Base-by-base conservation (phyloP, 2,113 vertebrate genomes). In the Sigmodon hispidus region DNA sequence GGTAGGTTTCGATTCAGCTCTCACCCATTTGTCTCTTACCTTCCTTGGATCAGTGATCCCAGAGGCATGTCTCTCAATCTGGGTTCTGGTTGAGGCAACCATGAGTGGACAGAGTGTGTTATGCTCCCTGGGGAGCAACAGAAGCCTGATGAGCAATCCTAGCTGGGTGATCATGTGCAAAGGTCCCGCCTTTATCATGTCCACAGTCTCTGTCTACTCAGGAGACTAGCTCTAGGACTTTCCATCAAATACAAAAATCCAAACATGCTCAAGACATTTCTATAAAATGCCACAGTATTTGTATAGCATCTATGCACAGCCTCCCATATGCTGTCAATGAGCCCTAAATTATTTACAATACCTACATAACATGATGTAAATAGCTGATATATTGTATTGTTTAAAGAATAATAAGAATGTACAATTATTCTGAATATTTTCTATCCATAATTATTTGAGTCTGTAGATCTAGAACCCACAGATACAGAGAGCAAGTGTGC, bases 111-210 rank as follows among this genome's bases (percentile, higher is more conserved):
- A 34, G 70, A 72, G 1, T 9, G 5, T 5, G 4, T 26, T 31
- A 3, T 72, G 55, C 31, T 91, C 48, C 55, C 55, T 1, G 26
- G 69, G 80, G 24, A 31, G 29, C 52, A 43, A 31, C 34, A 26
- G 3, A 79, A 61, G 3, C 4, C 40, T 65, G 65, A 83, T 21
- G 75, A 43, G n/a, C 59, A 80, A 87, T 69, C 61, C 40, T 48
- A n/a, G 12, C 31, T 13, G 10, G 4, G 0, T 1, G 9, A 73
- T 5, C 10, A 17, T 1, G n/a, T 26, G 52, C 43, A 86, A 22
- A 55, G 63, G 19, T 15, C 72, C 63, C 17, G 12, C 12, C 87
- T 34, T 24, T 29, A 22, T 87, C 61, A 1, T 9, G 8, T 10
- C 5, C 22, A 45, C 48, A 55, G n/a, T 59, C 26, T 40, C 34